A percentile compares a stretch with the other conserved stretches of the same genome.
Conservation (phyloP, 2,888 invertebrate genomes). For the Liopterus haemorrhoidalis region DNA sequence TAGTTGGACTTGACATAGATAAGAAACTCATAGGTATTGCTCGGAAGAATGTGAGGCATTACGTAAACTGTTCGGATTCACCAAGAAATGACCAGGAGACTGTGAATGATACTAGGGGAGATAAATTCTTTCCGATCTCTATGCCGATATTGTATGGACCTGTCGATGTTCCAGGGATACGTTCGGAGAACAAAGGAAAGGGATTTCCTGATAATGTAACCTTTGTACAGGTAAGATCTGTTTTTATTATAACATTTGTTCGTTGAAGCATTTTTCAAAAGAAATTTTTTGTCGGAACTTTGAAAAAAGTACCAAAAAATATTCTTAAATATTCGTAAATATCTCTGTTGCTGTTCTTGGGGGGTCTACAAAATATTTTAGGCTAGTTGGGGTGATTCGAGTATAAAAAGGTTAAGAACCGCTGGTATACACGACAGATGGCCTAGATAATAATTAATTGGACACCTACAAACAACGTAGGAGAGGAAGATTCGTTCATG, state of each 20-base stretch:
- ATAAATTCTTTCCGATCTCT: conserved; percentile 74
- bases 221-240: conserved; percentile 69
- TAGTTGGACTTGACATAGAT: conserved; percentile 94
- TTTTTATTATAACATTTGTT: conserved; percentile 22
- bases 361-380: no score
- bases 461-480: no score
- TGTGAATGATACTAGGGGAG: conserved; percentile 37
- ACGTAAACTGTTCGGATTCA: conserved; percentile 48
- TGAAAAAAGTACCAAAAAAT: conserved; percentile 3
- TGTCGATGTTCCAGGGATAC: conserved; percentile 56
- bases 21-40: conserved; percentile 72
- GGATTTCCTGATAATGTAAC: conserved; percentile 85
- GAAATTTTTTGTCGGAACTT: conserved; percentile 5
- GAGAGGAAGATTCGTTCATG: no score
- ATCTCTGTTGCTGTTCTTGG: conserved; percentile 1
- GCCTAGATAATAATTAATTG: no score
- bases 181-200: conserved; percentile 43
- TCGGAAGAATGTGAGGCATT: conserved; percentile 66
- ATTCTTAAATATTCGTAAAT: conserved; percentile 4
- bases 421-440: no score
- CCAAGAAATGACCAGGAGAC: conserved; percentile 33
- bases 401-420: no score
- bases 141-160: conserved; percentile 84
- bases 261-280: conserved; percentile 14
- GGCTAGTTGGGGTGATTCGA: no score